Percentiles rank a stretch among this genome's conserved stretches.
These are phyloP conservation scores for Melanerpes aurifrons DNA, from an alignment of 2,113 vertebrate genomes.

Conservation along the genomic window DNA sequence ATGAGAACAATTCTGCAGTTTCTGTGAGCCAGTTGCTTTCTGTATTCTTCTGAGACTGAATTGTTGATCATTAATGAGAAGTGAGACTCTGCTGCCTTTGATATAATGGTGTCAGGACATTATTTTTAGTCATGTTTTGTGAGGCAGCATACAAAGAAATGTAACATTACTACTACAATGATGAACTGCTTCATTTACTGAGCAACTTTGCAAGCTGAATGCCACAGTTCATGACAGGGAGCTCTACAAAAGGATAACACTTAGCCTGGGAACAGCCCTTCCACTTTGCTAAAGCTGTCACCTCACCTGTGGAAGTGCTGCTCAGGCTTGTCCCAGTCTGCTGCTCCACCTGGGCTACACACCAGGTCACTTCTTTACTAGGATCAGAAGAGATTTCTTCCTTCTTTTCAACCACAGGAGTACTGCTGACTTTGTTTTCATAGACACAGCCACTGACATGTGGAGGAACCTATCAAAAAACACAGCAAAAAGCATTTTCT, in stretches of 20 bases:
- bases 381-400: background rate
- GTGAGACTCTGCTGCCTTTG: slow-evolving; percentile 23
- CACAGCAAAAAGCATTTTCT: background rate
- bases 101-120: slow-evolving; percentile 38
- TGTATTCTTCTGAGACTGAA: slow-evolving; percentile 20
- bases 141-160: background rate
- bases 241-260: background rate
- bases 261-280: background rate
- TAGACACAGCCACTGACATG: background rate
- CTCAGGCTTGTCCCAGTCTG: background rate
- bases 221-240: background rate
- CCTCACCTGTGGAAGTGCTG: background rate
- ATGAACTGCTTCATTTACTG: slow-evolving; percentile 1
- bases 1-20: slow-evolving; percentile 36
- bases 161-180: background rate
- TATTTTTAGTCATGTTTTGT: slow-evolving; percentile 32
- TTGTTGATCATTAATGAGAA: slow-evolving; percentile 13
- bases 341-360: background rate
- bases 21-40: slow-evolving; percentile 14
- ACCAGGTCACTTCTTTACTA: background rate
- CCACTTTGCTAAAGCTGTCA: rapidly evolving
- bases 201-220: background rate
- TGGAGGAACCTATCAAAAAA: background rate
- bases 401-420: background rate
- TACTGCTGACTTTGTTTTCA: background rate